Evolutionary conservation across 2,888 invertebrate species (phyloP).

Genomic region (Vannuccia rotundouncinata): DNA sequence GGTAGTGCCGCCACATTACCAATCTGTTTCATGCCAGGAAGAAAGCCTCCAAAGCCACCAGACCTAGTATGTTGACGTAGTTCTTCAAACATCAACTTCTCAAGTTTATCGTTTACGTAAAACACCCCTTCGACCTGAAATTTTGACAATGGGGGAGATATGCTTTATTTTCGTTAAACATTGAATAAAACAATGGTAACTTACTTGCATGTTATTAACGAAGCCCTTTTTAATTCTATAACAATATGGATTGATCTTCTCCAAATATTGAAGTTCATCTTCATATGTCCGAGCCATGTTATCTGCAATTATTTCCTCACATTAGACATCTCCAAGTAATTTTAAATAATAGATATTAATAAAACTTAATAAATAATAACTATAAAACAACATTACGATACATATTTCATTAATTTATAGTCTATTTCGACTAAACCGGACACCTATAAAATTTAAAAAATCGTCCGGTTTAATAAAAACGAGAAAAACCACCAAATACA

Average conservation of each 20-base stretch:
- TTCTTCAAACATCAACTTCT: conserved; percentile 93
- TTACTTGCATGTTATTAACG: conserved; percentile 92
- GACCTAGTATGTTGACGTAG: conserved; percentile 79
- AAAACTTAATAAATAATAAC: no score
- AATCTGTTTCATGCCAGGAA: conserved; percentile 97
- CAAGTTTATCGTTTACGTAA: conserved; percentile 83
- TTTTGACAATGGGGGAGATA: no score
- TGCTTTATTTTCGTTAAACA: background rate
- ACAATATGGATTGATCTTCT: conserved; percentile 72
- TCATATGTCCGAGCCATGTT: conserved; percentile 63
- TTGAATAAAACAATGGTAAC: no score
- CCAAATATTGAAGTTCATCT: conserved; percentile 84
- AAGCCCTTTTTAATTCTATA: conserved; percentile 97
- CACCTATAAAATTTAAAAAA: no score
- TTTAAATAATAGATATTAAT: no score
- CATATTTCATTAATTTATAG: no score
- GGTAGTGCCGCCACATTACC: conserved; percentile 97
- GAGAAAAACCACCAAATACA: no score
- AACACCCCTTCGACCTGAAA: conserved; percentile 89
- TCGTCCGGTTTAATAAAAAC: no score
- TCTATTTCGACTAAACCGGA: no score
- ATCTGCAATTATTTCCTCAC: no score
- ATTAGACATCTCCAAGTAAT: no score
- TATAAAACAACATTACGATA: no score
- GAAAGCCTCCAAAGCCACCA: conserved; percentile 80